A percentile compares a stretch with the other conserved stretches of the same genome.
These are phyloP conservation scores for Orycteropus afer DNA, from an alignment of 2,113 vertebrate genomes.

Conservation along the genomic window DNA sequence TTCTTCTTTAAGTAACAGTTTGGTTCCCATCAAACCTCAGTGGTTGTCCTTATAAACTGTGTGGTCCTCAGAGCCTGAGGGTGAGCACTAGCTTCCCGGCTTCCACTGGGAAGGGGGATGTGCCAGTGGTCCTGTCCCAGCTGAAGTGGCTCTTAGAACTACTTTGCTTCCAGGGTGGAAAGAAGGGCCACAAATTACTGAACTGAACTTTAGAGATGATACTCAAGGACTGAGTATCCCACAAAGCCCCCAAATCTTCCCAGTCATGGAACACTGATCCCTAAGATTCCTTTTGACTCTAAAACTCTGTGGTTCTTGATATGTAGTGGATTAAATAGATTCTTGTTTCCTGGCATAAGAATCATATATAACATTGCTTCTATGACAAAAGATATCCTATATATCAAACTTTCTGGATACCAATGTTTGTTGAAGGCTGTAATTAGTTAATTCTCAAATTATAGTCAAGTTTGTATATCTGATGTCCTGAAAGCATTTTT, in stretches of 20 bases:
- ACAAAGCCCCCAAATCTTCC: not conserved
- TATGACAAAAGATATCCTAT: not conserved
- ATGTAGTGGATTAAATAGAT: not conserved
- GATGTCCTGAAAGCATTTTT: conserved; percentile 23
- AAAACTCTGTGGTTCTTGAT: not conserved
- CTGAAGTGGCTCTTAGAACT: not conserved
- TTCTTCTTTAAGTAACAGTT: not conserved
- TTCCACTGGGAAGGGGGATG: too few species aligned
- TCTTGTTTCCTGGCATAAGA: not conserved
- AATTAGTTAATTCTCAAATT: not conserved
- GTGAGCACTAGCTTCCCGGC: not conserved
- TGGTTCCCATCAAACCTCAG: not conserved
- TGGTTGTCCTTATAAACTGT: not conserved
- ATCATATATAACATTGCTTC: not conserved
- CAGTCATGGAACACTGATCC: not conserved
- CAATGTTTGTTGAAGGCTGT: not conserved
- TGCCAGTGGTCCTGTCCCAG: not conserved
- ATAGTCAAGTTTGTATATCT: not conserved
- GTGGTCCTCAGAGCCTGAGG: not conserved
- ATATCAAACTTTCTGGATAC: not conserved
- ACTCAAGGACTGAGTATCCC: not conserved
- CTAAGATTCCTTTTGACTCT: not conserved
- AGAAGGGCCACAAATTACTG: not conserved
- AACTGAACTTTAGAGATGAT: not conserved
- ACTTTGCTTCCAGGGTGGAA: not conserved